Conservation (phyloP, 2,113 vertebrate species). For the Euleptes europaea region DNA sequence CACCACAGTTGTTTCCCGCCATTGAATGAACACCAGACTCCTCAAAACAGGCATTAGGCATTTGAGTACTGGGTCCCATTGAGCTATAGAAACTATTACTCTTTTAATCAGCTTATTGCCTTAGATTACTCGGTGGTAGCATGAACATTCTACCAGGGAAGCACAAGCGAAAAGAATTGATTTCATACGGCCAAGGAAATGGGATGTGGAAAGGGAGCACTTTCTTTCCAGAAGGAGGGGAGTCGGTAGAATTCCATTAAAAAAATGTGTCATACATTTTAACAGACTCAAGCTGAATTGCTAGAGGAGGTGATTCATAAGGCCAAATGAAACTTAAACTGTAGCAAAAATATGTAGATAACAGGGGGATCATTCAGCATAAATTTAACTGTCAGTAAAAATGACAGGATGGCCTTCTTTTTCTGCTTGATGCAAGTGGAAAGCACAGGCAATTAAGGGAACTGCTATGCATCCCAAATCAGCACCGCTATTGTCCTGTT, state of each 20-base stretch:
- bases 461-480: background rate
- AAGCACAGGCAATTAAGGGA: background rate
- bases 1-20: background rate
- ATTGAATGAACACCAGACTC: background rate
- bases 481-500: background rate
- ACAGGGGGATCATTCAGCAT: constrained; percentile 4
- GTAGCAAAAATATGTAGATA: background rate
- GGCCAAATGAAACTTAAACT: constrained; percentile 17
- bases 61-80: background rate
- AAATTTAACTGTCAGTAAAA: constrained; percentile 4
- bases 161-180: constrained; percentile 1
- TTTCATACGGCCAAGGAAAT: constrained; percentile 29
- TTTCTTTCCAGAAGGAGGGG: constrained; percentile 37
- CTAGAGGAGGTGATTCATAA: constrained; percentile 25
- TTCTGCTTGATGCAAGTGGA: constrained; percentile 8
- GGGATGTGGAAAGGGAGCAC: constrained; percentile 11
- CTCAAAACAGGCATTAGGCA: background rate
- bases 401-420: background rate
- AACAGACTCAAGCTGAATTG: constrained; percentile 16
- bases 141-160: constrained; percentile 31
- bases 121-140: background rate
- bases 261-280: constrained; percentile 13
- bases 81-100: constrained; percentile 21
- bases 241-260: constrained; percentile 16
- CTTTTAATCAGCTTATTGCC: constrained; percentile 40